Base-by-base conservation (phyloP, 1,140 invertebrate species). In the Phymastichus coffea region DNA sequence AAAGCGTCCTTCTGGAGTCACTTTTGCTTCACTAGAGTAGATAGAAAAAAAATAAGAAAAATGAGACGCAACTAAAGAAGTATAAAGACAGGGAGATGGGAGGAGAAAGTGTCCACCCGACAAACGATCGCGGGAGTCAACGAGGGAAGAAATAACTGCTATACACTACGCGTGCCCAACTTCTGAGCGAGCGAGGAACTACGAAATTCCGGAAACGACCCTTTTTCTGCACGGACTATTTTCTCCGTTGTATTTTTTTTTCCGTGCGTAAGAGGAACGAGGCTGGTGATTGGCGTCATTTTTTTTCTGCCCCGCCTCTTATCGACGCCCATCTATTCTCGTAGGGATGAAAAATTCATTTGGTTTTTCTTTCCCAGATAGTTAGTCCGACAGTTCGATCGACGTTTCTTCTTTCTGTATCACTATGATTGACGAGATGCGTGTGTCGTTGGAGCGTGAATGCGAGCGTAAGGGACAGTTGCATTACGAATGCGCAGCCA, bases 101-200 rank as follows among this genome's bases (percentile, higher is more conserved):
- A 47, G 17, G 4, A 33, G 33, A 40, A 46, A 47, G 28, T 33
- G 28, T 33, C 28, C n/a, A 44, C 48, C 35, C 59, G 59, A 61
- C 59, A 61, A 60, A 55, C 59, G 52, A 61, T 61, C 44, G 46
- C 44, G 46, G 43, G 52, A 61, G 37, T 54, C 59, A 61, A 55
- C 52, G 59, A 49, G 59, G 59, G 59, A 56, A 55, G 52, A 61
- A 61, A 48, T 55, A 61, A 61, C 52, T 55, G 55, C 52, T 51
- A 33, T 7, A 33, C 12, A 22, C 38, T 26, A 30, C 33, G 43
- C 40, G 10, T 43, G 52, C 41, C 15, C 28, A 33, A 33, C 28
- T 33, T 6, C 28, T 7, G 28, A 33, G 28, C 28, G 28, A 7
- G 28, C 12, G 46, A 25, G 59, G 17, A 61, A 47, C 59, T 55